Evolutionary conservation across 2,113 vertebrate genomes (phyloP).

Genomic region (Marmota monax): DNA sequence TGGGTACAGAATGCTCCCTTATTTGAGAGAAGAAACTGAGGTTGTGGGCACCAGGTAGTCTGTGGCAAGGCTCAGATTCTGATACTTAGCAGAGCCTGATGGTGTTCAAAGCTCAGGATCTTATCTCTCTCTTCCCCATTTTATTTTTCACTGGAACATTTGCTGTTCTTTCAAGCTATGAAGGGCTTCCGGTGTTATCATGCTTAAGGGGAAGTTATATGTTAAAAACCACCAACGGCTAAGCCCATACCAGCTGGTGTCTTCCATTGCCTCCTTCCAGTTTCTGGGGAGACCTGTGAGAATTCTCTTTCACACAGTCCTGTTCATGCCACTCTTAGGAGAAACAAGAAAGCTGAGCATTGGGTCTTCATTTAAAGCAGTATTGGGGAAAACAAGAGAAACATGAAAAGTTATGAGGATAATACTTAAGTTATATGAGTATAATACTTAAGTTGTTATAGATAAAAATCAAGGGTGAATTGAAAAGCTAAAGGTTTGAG

Average conservation of each 20-base stretch:
- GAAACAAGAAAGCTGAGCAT: not conserved
- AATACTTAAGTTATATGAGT: not conserved
- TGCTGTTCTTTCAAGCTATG: slow-evolving; percentile 58
- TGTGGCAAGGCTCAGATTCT: slow-evolving; percentile 22
- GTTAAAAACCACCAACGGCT: slow-evolving; percentile 69
- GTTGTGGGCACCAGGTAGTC: not conserved
- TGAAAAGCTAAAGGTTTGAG: slow-evolving; percentile 23
- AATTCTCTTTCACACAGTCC: slow-evolving; percentile 31
- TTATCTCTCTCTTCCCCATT: not conserved
- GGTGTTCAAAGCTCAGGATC: not conserved
- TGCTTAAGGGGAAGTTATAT: slow-evolving; percentile 63
- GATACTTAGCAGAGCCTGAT: not conserved
- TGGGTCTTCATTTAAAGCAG: slow-evolving; percentile 37
- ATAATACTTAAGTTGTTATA: not conserved
- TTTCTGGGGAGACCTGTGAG: slow-evolving; percentile 42
- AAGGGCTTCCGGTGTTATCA: slow-evolving; percentile 58
- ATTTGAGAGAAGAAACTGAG: slow-evolving; percentile 24
- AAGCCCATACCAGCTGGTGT: slow-evolving; percentile 61
- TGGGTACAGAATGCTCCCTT: not conserved
- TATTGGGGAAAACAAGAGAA: not conserved
- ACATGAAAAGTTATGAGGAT: not conserved
- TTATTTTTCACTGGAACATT: slow-evolving; percentile 66
- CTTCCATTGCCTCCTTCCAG: slow-evolving; percentile 46
- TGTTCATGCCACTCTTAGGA: too few species aligned
- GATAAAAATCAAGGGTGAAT: slow-evolving; percentile 38